These are phyloP conservation scores for Anticlea derivata DNA, from an alignment of 2,888 invertebrate genomes.

Conservation along the genomic window DNA sequence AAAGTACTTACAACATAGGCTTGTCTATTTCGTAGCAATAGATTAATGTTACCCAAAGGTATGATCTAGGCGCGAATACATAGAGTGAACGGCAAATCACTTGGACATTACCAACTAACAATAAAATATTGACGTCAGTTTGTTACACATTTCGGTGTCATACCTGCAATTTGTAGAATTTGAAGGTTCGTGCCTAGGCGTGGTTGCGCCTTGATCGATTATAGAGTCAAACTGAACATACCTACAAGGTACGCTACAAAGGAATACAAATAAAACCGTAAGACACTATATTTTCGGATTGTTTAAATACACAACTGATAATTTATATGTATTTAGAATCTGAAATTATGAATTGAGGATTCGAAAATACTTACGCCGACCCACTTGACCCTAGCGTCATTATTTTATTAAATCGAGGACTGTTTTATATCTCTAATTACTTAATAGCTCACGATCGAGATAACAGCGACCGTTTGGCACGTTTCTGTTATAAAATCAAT, in stretches of 20 bases:
- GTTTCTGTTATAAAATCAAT: conserved; percentile 33
- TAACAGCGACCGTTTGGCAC: conserved; percentile 27
- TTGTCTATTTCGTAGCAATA: neutral
- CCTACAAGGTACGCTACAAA: too few relatives aligned
- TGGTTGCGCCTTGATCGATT: conserved; percentile 14
- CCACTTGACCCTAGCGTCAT: too few relatives aligned
- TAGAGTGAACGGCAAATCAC: conserved; percentile 30
- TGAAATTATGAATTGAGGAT: too few relatives aligned
- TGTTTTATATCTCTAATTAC: conserved; percentile 21
- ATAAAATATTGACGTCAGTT: conserved; percentile 38
- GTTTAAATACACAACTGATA: too few relatives aligned
- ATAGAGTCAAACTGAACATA: neutral
- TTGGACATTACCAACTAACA: conserved; percentile 20
- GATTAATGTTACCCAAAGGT: conserved; percentile 5
- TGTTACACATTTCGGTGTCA: conserved; percentile 38
- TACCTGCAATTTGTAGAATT: conserved; percentile 36
- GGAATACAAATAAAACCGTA: too few relatives aligned
- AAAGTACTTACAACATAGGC: too few relatives aligned
- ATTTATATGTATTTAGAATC: too few relatives aligned
- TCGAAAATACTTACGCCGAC: too few relatives aligned
- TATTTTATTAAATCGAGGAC: neutral
- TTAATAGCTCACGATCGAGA: conserved; percentile 31
- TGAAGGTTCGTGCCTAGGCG: conserved; percentile 17
- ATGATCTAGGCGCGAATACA: conserved; percentile 14
- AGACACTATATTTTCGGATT: too few relatives aligned